Conservation (phyloP, 2,888 invertebrate species). For the Carpatolechia fugitivella region DNA sequence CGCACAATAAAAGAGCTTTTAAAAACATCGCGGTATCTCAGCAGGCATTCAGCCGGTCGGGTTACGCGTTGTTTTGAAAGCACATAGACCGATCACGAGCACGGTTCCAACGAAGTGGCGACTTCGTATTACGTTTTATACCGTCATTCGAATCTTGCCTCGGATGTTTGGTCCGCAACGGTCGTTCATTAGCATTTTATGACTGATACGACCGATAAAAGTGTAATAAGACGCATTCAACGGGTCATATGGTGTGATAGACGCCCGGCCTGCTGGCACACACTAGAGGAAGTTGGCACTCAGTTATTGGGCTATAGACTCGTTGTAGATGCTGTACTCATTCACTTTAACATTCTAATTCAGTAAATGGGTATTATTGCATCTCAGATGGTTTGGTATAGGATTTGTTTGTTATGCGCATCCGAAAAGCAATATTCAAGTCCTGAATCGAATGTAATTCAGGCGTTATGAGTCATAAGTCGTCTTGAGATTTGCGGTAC, state of each 20-base stretch:
- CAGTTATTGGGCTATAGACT: slow-evolving; percentile 54
- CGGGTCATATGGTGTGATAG: slow-evolving; percentile 72
- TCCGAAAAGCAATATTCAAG: slow-evolving; percentile 38
- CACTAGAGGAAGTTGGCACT: slow-evolving; percentile 59
- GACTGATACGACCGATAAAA: slow-evolving; percentile 78
- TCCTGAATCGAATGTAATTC: slow-evolving; percentile 28
- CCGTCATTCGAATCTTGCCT: slow-evolving; percentile 77
- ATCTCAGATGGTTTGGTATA: slow-evolving; percentile 48
- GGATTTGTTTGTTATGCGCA: slow-evolving; percentile 52
- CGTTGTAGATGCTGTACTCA: slow-evolving; percentile 27
- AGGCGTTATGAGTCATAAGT: slow-evolving; percentile 33
- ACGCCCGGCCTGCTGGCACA: slow-evolving; percentile 58
- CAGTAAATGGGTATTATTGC: slow-evolving; percentile 55
- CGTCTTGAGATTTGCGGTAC: slow-evolving; percentile 24
- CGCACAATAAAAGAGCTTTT: slow-evolving; percentile 73
- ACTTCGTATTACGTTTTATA: slow-evolving; percentile 77
- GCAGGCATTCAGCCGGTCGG: slow-evolving; percentile 60
- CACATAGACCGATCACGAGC: slow-evolving; percentile 69
- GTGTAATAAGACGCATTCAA: slow-evolving; percentile 76
- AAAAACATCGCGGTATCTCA: slow-evolving; percentile 70
- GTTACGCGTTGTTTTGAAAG: slow-evolving; percentile 77
- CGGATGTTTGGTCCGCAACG: slow-evolving; percentile 77
- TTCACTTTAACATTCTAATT: slow-evolving; percentile 58
- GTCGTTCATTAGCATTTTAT: slow-evolving; percentile 78
- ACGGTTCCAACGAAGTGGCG: slow-evolving; percentile 74